These are phyloP conservation scores for Micropoecilia bifurca DNA, from an alignment of 2,797 vertebrate species.

Conservation along the genomic window DNA sequence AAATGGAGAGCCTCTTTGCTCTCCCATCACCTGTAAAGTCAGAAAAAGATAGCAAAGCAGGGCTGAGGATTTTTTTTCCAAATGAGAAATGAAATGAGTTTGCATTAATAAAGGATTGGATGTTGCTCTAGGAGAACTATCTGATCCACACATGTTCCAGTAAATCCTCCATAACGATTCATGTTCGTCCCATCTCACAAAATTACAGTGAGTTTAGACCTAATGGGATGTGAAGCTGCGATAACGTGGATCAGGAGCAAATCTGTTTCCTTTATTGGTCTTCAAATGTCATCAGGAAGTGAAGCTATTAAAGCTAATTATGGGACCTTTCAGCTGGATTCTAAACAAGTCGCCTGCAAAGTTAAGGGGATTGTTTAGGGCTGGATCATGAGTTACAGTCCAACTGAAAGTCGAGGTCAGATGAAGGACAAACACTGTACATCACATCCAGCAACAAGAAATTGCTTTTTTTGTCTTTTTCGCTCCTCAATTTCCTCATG, in stretches of 20 bases:
- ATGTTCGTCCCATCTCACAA: conserved; percentile 35
- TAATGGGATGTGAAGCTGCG: conserved; percentile 42
- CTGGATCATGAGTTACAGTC: conserved; percentile 8
- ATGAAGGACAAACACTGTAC: conserved; percentile 40
- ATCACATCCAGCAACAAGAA: conserved; percentile 23
- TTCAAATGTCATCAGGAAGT: conserved; percentile 55
- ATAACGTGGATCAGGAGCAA: conserved; percentile 36
- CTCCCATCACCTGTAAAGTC: conserved; percentile 42
- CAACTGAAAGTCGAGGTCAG: conserved; percentile 9
- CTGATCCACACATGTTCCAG: conserved; percentile 15
- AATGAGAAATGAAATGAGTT: conserved; percentile 40
- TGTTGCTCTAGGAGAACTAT: conserved; percentile 1
- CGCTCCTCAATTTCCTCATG: conserved; percentile 20
- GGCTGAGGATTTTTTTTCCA: conserved; percentile 27
- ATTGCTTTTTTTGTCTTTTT: conserved; percentile 31
- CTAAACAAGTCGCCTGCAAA: conserved; percentile 19
- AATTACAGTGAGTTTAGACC: conserved; percentile 43
- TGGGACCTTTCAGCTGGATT: conserved; percentile 6
- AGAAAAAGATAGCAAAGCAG: conserved; percentile 24
- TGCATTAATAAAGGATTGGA: conserved; percentile 2
- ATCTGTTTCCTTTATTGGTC: conserved; percentile 50
- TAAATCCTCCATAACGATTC: conserved; percentile 9
- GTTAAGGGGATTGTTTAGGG: background rate
- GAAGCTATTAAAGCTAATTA: conserved; percentile 35
- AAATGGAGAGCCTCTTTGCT: conserved; percentile 47